A percentile compares a stretch with the other conserved stretches of the same genome.
These are phyloP conservation scores for Colius striatus DNA, from an alignment of 2,113 vertebrate species.

Conservation along the genomic window DNA sequence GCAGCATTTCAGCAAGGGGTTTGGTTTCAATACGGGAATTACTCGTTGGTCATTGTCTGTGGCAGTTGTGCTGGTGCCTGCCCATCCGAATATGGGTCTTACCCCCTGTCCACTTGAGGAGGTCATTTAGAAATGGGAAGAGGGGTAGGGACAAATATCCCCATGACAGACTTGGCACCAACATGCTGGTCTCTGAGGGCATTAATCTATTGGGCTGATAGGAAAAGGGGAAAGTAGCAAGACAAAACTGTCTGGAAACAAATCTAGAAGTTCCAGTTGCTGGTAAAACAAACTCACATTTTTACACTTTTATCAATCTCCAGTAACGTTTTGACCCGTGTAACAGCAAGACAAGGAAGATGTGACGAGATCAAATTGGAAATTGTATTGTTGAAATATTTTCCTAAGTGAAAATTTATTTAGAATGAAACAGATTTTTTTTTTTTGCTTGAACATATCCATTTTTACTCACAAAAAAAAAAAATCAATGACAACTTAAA, in stretches of 20 bases:
- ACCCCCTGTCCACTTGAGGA: background rate
- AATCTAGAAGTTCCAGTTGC: background rate
- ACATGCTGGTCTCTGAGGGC: rapidly evolving
- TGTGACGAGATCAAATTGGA: background rate
- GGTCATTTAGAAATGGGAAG: background rate
- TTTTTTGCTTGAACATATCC: constrained; percentile 44
- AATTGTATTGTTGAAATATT: background rate
- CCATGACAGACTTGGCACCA: background rate
- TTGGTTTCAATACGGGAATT: background rate
- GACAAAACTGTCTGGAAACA: background rate
- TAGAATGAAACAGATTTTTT: constrained; percentile 16
- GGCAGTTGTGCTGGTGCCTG: background rate
- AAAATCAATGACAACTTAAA: constrained; percentile 60
- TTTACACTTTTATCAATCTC: constrained; percentile 11
- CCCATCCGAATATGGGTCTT: background rate
- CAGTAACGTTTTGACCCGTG: background rate
- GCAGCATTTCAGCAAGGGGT: background rate
- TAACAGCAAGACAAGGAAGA: background rate
- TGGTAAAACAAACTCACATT: background rate
- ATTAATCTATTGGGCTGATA: background rate
- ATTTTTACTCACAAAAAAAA: constrained; percentile 51
- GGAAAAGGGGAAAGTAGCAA: background rate
- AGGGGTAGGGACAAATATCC: background rate
- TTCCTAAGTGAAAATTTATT: constrained; percentile 37
- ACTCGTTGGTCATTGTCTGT: background rate